Base-by-base conservation (phyloP, 2,113 vertebrate genomes). In the Hypomesus transpacificus region DNA sequence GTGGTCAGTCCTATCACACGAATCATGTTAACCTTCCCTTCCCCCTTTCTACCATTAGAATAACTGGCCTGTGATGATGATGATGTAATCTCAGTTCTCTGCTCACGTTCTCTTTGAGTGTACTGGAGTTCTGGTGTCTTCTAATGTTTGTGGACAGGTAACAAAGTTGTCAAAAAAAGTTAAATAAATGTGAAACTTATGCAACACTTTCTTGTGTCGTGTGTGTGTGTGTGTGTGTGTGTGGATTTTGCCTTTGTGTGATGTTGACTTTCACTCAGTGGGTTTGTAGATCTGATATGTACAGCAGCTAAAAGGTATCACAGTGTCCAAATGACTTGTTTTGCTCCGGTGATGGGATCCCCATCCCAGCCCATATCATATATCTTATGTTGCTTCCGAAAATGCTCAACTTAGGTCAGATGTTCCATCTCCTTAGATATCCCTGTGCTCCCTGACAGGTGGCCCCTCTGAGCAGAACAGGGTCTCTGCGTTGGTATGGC, bases 101-200 rank as follows among this genome's bases (percentile, higher is more conserved):
- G 91, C 87, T 91, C 86, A 85, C 81, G 62, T 81, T 82, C 82
- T 89, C 85, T 90, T 79, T 86, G 85, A 90, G 91, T 91, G 84
- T 91, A 83, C 86, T 87, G 87, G 89, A 85, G 73, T 92, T 85
- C 78, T 89, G 60, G 85, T 79, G 78, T 82, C 90, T 92, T 84
- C 86, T 94, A 80, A 92, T 87, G 85, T 94, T 83, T 89, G 90
- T 92, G 92, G 91, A 91, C 90, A 90, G 89, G 82, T 92, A 91
- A 91, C 86, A 88, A 89, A 93, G 91, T 95, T 89, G 80, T 87
- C 56, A 80, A 80, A 68, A 82, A 67, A 73, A 86, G 59, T 69
- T 34, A 87, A 87, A 85, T 96, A 94, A 95, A 95, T 85, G 92
- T 95, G 90, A 89, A 92, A 94, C 84, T 87, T 85, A 87, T 72